Base-by-base conservation (phyloP, 1,140 invertebrate genomes). In the Arion vulgaris region DNA sequence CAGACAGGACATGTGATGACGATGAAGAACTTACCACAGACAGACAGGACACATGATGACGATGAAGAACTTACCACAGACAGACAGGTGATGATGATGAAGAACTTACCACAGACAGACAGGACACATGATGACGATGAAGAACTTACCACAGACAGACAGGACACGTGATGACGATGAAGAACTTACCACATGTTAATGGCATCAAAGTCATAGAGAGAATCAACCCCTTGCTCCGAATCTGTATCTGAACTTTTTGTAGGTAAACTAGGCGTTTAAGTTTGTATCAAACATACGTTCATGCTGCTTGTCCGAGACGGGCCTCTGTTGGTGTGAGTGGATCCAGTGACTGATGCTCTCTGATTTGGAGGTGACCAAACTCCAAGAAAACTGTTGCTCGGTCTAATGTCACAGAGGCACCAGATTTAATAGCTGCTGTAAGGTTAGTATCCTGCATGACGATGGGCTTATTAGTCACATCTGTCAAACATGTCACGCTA, bases 181-280 rank as follows among this genome's bases (percentile, higher is more conserved):
- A n/a, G n/a, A n/a, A 88, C 93, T 94, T 88, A 96, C 96, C 96
- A 98, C 32, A 95, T 95, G 91, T 96, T 94, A 80, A 97, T 94
- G 80, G 95, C 95, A 74, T 95, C 94, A 93, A 97, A 97, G 92
- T 98, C 96, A 90, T 98, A 98, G 0, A 98, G 94, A 92, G 96
- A 94, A 82, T 96, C 95, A 73, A 96, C 94, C 73, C 95, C 95
- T 86, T 96, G 95, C 89, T 96, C 95, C 85, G 96, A 96, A 85
- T 95, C 94, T 86, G 96, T 95, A 66, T 89, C 89, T 75, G 95
- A 95, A 86, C 96, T 95, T 88, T 95, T 95, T 0, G 94, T 94
- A 26, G 94, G 94, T 62, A 97, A 93, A 69, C 94, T 90, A 11
- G 97, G 97, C 26, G 91, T 81, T 84, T 11, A 92, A 85, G 1